Base-by-base conservation (phyloP, 2,797 vertebrate genomes). In the Mastacembelus armatus region DNA sequence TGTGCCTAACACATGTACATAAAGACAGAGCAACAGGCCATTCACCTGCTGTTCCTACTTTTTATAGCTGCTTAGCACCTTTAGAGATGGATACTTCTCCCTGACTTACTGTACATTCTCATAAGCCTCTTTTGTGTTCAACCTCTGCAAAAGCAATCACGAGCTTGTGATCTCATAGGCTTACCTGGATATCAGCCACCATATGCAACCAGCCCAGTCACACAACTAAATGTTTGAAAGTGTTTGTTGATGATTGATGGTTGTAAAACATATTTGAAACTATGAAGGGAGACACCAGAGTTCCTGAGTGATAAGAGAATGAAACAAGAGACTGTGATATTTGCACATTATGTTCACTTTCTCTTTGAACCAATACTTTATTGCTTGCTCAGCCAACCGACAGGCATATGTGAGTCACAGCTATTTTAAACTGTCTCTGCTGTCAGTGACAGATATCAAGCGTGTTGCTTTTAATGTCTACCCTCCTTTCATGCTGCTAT, bases 71-170 rank as follows among this genome's bases (percentile, higher is more conserved):
- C 50, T 58, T 4, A 0, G 27, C 6, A 15, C 33, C 36, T 64
- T 59, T 59, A 27, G 26, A 22, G 66, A 16, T 43, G 21, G 36
- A 32, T 15, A 44, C 76, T 77, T 81, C 24, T 61, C 49, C 45
- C 68, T 81, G 81, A 83, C 83, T 75, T 78, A n/a, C n/a, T n/a
- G n/a, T n/a, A 89, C 61, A 78, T 90, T 85, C 60, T 68, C 39
- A 29, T 19, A 15, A 65, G 50, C 29, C 50, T 44, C 62, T 63
- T 45, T n/a, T 21, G 35, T 52, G 67, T 49, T 35, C 19, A 42
- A 50, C 62, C 56, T 70, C 39, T 62, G 47, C 29, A 47, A 47
- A 71, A 69, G 60, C 65, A 63, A 50, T 55, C 7, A 15, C 5
- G 4, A 15, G 59, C 52, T 51, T 4, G 10, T 18, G 48, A 24